Evolutionary conservation across 2,797 vertebrate species (phyloP).

Genomic region (Rousettus madagascariensis): DNA sequence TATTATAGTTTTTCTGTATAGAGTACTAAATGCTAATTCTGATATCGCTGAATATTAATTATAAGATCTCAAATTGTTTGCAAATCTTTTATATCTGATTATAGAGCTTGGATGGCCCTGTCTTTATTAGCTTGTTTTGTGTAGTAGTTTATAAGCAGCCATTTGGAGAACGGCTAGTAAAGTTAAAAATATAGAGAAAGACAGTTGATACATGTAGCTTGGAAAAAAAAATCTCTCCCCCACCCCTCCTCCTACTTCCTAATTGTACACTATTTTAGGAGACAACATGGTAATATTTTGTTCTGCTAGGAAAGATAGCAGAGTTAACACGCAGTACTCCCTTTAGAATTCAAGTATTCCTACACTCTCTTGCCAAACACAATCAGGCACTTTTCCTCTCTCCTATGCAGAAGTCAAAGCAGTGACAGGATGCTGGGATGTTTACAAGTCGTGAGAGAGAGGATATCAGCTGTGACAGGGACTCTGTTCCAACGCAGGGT

Average conservation of each 20-base stretch:
- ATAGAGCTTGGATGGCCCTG: conserved; percentile 83
- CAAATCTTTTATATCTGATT: conserved; percentile 83
- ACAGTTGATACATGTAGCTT: conserved; percentile 61
- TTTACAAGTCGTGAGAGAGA: conserved; percentile 82
- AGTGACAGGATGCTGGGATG: conserved; percentile 78
- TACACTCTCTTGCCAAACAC: conserved; percentile 78
- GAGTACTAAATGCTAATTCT: conserved; percentile 86
- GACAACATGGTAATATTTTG: not conserved
- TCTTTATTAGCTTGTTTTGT: conserved; percentile 75
- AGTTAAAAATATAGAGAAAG: conserved; percentile 71
- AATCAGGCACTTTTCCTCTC: conserved; percentile 64
- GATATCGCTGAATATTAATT: conserved; percentile 83
- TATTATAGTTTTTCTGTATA: conserved; percentile 84
- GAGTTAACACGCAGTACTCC: conserved; percentile 72
- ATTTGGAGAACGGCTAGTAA: conserved; percentile 70
- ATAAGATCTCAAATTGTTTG: conserved; percentile 85
- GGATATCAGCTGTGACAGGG: conserved; percentile 84
- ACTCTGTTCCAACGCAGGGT: conserved; percentile 85
- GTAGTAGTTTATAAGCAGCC: conserved; percentile 67
- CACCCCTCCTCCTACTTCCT: conserved; percentile 55
- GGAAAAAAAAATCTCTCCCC: not conserved
- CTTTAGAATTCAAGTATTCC: conserved; percentile 76
- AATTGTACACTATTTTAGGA: conserved; percentile 62
- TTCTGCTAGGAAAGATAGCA: conserved; percentile 65
- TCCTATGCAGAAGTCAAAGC: conserved; percentile 78